A percentile compares a stretch with the other conserved stretches of the same genome.
Evolutionary conservation across 2,888 invertebrate genomes (phyloP).

Genomic region (Heliothis peltigera): DNA sequence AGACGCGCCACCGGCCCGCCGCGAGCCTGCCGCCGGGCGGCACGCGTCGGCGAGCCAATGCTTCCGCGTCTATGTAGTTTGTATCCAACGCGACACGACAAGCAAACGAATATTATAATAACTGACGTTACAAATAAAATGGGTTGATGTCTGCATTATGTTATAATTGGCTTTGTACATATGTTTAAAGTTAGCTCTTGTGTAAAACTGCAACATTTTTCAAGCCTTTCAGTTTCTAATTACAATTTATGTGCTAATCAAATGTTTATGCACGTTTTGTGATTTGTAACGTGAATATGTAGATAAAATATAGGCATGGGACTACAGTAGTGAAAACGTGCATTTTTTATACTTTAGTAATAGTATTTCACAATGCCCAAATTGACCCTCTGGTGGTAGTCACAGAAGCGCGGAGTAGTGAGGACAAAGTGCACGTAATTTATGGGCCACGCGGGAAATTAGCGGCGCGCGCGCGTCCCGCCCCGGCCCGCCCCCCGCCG

Average conservation of each 20-base stretch:
- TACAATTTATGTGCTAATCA: background rate
- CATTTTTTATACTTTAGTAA: slow-evolving; percentile 25
- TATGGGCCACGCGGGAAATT: slow-evolving; percentile 80
- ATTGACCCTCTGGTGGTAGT: slow-evolving; percentile 44
- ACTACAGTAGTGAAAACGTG: background rate
- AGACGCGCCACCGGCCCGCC: slow-evolving; percentile 9
- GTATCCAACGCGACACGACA: slow-evolving; percentile 44
- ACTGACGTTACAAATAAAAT: slow-evolving; percentile 39
- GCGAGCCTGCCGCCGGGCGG: slow-evolving; percentile 37
- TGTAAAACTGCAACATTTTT: background rate
- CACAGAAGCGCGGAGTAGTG: slow-evolving; percentile 49
- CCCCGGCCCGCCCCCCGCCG: slow-evolving; percentile 28
- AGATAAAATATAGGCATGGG: background rate
- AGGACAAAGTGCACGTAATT: slow-evolving; percentile 75
- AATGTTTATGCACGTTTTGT: no score
- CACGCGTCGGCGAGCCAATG: slow-evolving; percentile 53
- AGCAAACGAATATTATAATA: slow-evolving; percentile 42
- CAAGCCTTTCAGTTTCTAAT: background rate
- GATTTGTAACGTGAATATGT: background rate
- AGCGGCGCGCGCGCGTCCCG: slow-evolving; percentile 57
- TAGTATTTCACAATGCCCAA: slow-evolving; percentile 40
- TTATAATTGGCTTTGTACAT: slow-evolving; percentile 13
- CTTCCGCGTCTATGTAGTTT: slow-evolving; percentile 61
- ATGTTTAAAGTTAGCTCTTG: slow-evolving; percentile 2
- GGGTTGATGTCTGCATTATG: slow-evolving; percentile 11